Evolutionary conservation across 2,888 invertebrate species (phyloP).

Genomic region (Meiosimyza decipiens): DNA sequence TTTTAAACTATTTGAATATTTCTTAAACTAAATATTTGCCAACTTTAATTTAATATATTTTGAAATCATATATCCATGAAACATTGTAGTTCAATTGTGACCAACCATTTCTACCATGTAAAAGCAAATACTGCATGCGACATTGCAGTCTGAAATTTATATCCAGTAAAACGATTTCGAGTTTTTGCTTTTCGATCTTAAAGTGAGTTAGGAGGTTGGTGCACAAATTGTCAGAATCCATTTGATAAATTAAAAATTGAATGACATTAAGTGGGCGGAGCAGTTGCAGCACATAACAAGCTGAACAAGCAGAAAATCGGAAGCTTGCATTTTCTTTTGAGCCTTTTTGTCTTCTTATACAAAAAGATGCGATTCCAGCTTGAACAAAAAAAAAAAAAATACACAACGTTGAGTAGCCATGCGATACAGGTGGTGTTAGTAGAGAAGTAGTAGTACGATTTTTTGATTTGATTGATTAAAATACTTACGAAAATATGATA

Average conservation of each 20-base stretch:
- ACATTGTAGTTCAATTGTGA: no score
- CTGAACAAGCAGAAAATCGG: constrained; percentile 15
- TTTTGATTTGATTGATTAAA: constrained; percentile 9
- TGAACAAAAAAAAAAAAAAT: background rate
- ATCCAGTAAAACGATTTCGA: no score
- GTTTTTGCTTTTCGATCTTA: no score
- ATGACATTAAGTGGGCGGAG: constrained; percentile 42
- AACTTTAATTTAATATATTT: no score
- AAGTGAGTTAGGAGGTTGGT: no score
- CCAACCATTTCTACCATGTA: no score
- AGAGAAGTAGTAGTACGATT: background rate
- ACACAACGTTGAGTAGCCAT: background rate
- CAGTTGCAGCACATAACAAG: background rate
- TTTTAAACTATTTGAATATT: no score
- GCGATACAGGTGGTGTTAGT: background rate
- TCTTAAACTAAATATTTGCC: no score
- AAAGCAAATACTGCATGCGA: no score
- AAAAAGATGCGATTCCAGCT: constrained; percentile 4
- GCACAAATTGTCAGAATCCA: constrained; percentile 33
- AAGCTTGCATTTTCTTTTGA: background rate
- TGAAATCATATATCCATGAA: no score
- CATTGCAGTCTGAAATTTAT: no score
- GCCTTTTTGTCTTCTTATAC: no score
- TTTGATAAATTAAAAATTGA: constrained; percentile 44
- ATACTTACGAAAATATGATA: background rate